Evolutionary conservation across 2,888 invertebrate species (phyloP).

Genomic region (Erebia palarica): DNA sequence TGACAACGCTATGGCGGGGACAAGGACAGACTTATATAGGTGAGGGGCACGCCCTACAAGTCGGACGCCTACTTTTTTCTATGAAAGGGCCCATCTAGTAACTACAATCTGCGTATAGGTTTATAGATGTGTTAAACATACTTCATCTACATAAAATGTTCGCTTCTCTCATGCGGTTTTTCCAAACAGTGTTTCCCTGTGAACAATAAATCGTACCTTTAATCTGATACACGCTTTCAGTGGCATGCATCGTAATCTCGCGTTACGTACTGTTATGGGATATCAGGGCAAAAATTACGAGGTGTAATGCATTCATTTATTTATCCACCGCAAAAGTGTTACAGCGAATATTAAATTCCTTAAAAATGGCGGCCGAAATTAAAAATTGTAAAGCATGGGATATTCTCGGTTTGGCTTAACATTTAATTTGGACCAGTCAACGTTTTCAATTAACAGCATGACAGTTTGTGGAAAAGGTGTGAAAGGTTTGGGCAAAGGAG

Average conservation of each 20-base stretch:
- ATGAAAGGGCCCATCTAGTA: too few species aligned
- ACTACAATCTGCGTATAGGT: too few species aligned
- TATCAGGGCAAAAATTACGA: conserved; percentile 10
- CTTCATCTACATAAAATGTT: conserved; percentile 6
- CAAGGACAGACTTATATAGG: too few species aligned
- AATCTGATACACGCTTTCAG: conserved; percentile 23
- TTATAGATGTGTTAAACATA: background rate
- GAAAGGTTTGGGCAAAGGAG: too few species aligned
- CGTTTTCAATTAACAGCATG: too few species aligned
- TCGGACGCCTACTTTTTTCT: too few species aligned
- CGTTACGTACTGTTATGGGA: conserved; percentile 12
- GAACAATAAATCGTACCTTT: conserved; percentile 18
- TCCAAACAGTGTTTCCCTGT: conserved; percentile 11
- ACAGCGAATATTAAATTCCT: conserved; percentile 8
- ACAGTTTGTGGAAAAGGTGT: too few species aligned
- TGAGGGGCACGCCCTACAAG: too few species aligned
- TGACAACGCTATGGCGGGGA: too few species aligned
- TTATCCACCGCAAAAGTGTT: background rate
- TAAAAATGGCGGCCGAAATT: background rate
- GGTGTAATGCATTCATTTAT: conserved; percentile 9
- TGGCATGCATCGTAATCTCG: conserved; percentile 15
- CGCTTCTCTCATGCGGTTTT: conserved; percentile 1
- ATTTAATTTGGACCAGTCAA: too few species aligned
- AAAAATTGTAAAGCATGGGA: background rate
- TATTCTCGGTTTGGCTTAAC: background rate